A percentile compares a stretch with the other conserved stretches of the same genome.
Evolutionary conservation across 1,140 invertebrate species (phyloP).

Genomic region (Drosophila subobscura): DNA sequence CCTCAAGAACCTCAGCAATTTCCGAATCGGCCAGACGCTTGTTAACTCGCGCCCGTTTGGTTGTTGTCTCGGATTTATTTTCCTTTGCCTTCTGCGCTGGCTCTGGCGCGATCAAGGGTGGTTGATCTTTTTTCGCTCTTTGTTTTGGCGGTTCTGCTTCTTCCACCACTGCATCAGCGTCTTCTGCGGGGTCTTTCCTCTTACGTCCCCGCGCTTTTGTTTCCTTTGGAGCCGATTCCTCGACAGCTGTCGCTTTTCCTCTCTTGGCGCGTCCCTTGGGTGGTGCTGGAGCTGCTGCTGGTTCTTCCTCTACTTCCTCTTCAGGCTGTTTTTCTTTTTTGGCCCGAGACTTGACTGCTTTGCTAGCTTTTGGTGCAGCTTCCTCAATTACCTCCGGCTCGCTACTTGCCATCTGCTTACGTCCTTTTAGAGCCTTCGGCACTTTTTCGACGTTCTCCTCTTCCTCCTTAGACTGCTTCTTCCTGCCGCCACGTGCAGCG

Average conservation of each 20-base stretch:
- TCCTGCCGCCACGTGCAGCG: constrained; percentile 51
- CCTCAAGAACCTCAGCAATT: constrained; percentile 34
- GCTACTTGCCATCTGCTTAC: constrained; percentile 45
- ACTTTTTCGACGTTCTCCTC: constrained; percentile 19
- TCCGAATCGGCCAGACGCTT: constrained; percentile 45
- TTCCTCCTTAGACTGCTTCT: constrained; percentile 9
- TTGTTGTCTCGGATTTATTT: constrained; percentile 13
- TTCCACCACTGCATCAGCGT: neutral
- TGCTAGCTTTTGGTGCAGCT: constrained; percentile 23
- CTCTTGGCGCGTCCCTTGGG: constrained; percentile 11
- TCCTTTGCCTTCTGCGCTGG: constrained; percentile 21
- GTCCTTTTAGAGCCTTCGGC: constrained; percentile 38
- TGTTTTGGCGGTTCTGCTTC: constrained; percentile 24
- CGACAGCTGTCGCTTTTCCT: constrained; percentile 16
- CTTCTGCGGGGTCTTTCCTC: constrained; percentile 35
- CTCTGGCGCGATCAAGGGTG: constrained; percentile 1
- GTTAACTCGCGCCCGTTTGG: constrained; percentile 21
- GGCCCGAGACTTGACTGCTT: constrained; percentile 18
- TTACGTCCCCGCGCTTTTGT: constrained; percentile 71
- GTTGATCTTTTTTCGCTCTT: constrained; percentile 26
- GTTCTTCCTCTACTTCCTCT: constrained; percentile 37
- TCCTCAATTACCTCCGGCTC: constrained; percentile 15
- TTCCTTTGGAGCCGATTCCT: constrained; percentile 3
- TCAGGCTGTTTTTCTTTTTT: constrained; percentile 36
- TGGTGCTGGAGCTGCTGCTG: constrained; percentile 13